Base-by-base conservation (phyloP, 1,140 invertebrate species). In the Megalonaias nervosa region DNA sequence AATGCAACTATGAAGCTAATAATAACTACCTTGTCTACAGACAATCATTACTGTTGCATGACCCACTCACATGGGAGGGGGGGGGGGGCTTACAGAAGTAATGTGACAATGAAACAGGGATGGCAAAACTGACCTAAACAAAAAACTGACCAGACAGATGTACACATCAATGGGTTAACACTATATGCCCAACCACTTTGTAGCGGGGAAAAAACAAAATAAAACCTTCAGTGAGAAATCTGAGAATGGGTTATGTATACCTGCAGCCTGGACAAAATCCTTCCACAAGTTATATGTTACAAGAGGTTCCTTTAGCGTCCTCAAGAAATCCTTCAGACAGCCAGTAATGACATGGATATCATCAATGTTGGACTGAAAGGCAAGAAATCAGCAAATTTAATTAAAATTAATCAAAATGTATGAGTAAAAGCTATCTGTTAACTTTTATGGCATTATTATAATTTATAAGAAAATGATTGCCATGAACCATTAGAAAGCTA, bases 281-380 rank as follows among this genome's bases (percentile, higher is more conserved):
- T 91, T 89, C 94, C 95, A 96, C 15, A 95, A 91, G 15, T 92
- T 91, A 65, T 92, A 92, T 1, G 96, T 95, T 21, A 98, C 93
- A 9, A 99, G 89, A 1, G 97, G 95, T 86, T 98, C 97, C 77
- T 94, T 93, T 19, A 98, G 89, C 12, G 92, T 92, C 59, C 95
- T 92, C 23, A 98, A 91, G 90, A 98, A 98, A 89, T 96, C 94
- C 91, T 98, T 98, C 0, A 98, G 90, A 71, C 94, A 95, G 19
- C 96, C 95, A 89, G 95, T 97, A 64, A 98, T 92, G 0, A 95
- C 94, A 85, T 97, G 93, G 56, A 97, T 93, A 82, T 97, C 96
- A 69, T 80, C 76, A 65, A 90, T 84, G 62, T 84, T 82, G 31
- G 83, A 84, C 89, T 89, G 81, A 71, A 86, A 85, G 60, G 23